Evolutionary conservation across 2,797 vertebrate genomes (phyloP).

Genomic region (Sciaenops ocellatus): DNA sequence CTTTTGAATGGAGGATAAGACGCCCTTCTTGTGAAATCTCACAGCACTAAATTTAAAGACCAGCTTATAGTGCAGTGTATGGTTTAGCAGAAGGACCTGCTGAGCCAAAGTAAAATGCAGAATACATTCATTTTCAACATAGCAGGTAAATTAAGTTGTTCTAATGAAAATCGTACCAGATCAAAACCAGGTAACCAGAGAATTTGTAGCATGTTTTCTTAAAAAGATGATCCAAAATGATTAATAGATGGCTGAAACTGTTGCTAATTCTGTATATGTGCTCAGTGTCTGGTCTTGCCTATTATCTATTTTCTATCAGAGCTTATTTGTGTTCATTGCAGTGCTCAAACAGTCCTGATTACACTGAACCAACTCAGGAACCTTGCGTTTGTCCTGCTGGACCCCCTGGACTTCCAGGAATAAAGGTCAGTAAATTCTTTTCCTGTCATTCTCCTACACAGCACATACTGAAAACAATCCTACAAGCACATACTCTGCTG

Average conservation of each 20-base stretch:
- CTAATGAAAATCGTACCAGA: too few species aligned
- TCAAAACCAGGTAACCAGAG: too few species aligned
- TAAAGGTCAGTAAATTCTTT: conserved; percentile 86
- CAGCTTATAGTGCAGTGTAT: neutral
- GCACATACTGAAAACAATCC: neutral
- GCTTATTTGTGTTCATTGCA: conserved; percentile 67
- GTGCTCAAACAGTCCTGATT: conserved; percentile 92
- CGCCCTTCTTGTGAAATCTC: conserved; percentile 1
- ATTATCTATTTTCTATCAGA: neutral
- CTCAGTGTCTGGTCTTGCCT: neutral
- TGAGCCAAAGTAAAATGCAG: neutral
- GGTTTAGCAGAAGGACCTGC: neutral
- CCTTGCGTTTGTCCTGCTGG: conserved; percentile 94
- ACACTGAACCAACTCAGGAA: conserved; percentile 88
- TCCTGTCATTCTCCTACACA: neutral
- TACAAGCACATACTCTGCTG: neutral
- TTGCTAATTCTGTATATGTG: neutral
- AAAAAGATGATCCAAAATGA: neutral
- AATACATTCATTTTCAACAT: neutral
- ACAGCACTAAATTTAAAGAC: conserved; percentile 1
- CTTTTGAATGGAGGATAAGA: conserved; percentile 16
- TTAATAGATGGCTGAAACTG: neutral
- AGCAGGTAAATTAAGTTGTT: neutral
- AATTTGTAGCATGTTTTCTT: neutral
- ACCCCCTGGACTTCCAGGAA: conserved; percentile 89